These are phyloP conservation scores for Himantopus leucocephalus DNA, from an alignment of 2,113 vertebrate species.

Conservation along the genomic window DNA sequence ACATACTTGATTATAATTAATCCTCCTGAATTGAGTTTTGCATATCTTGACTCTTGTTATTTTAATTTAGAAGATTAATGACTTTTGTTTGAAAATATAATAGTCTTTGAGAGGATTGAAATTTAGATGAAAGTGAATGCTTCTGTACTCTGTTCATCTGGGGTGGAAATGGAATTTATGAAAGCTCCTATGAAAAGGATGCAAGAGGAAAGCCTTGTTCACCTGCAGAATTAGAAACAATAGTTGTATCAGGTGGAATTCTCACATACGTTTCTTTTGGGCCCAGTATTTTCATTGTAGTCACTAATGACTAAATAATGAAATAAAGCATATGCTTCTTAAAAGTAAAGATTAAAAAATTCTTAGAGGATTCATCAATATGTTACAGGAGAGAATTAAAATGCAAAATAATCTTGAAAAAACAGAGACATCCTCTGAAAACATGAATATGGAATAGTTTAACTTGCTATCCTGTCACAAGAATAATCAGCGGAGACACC, in stretches of 20 bases:
- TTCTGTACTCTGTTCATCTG: background rate
- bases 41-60: background rate
- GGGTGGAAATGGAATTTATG: background rate
- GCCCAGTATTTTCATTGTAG: background rate
- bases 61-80: background rate
- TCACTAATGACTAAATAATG: background rate
- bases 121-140: background rate
- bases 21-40: background rate
- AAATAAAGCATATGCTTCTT: background rate
- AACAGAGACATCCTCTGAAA: background rate
- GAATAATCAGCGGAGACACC: background rate
- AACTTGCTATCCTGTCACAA: background rate
- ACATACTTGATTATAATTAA: background rate
- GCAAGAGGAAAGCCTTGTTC: background rate
- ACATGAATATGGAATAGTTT: background rate
- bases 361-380: background rate
- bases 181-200: background rate
- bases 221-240: background rate
- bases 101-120: background rate
- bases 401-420: background rate
- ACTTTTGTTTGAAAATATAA: background rate
- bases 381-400: background rate
- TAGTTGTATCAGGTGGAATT: background rate
- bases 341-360: background rate
- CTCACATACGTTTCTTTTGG: background rate